A percentile compares a stretch with the other conserved stretches of the same genome.
Evolutionary conservation across 64 coral and sea anemone species (phyloP).

Genomic region (Montipora efflorescens): DNA sequence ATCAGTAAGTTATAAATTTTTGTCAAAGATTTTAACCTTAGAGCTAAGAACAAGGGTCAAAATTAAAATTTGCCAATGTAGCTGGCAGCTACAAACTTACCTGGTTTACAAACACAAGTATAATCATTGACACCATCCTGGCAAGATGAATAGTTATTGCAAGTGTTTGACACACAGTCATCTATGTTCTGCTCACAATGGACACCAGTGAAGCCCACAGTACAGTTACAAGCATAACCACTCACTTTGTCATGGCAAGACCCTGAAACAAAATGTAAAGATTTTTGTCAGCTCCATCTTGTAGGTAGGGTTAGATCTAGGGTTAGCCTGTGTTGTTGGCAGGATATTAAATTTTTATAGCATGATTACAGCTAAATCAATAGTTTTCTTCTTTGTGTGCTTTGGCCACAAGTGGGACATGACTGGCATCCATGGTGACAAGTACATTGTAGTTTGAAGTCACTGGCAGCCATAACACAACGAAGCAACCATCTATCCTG

Average conservation of each 20-base stretch:
- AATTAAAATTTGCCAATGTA: not conserved
- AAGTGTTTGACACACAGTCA: conserved; percentile 72
- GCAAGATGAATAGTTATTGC: conserved; percentile 62
- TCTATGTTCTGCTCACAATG: conserved; percentile 80
- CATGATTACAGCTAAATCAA: too few relatives aligned
- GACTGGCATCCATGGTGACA: too few relatives aligned
- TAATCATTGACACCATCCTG: conserved; percentile 78
- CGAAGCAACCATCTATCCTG: too few relatives aligned
- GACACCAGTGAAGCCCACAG: conserved; percentile 72
- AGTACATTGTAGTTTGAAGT: too few relatives aligned
- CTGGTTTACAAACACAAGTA: conserved; percentile 81
- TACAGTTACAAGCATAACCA: conserved; percentile 69
- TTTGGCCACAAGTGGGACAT: too few relatives aligned
- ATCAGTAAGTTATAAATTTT: not conserved
- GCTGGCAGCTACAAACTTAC: conserved; percentile 30
- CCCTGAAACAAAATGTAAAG: conserved; percentile 34
- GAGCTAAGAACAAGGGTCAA: too few relatives aligned
- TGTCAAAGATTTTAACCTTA: not conserved
- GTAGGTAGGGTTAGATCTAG: too few relatives aligned
- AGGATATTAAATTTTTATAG: too few relatives aligned
- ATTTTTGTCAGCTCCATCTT: not conserved
- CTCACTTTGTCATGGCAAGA: conserved; percentile 66
- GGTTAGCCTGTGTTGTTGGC: too few relatives aligned
- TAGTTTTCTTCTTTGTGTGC: too few relatives aligned
- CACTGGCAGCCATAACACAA: too few relatives aligned